Evolutionary conservation across 2,888 invertebrate species (phyloP), one percentile per base, ranked within the genome.

Genomic region (Dromius quadrimaculatus): DNA sequence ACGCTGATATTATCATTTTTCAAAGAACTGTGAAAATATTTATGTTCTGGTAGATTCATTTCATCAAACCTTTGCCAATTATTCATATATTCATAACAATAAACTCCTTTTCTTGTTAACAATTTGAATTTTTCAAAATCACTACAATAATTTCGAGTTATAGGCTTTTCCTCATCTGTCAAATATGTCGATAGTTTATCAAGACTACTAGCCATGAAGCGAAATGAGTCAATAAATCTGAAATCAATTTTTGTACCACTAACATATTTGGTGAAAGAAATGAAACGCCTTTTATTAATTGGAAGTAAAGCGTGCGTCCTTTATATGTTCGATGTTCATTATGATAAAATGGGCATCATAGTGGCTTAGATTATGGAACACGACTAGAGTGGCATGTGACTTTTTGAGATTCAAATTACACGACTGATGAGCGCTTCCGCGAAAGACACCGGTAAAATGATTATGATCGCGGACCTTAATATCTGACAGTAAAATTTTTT

Each of bases 361-460:
- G 8, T 68, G 65, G 0, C 23, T 59, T 4, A 77, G 69, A 71
- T 77, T 77, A 61, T 77, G 78, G 36, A 77, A 75, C 3, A 78
- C 61, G 0, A 78, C 66, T 0, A 78, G 78, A 13, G 79, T 72
- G 2, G 64, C 41, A 2, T 72, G 36, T 0, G 73, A 64, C 2
- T 73, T 68, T 71, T 74, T 69, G 65, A 72, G 77, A 57, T 76
- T 75, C 6, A 79, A 20, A 72, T 79, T 78, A 61, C 78, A 78
- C 5, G 2, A 19, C 2, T 72, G 41, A 41, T 77, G 76, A 3
- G 74, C 72, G 0, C 71, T 62, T 1, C 74, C 74, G 5, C 74
- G 36, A 43, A 34, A 76, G n/a, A 43, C 61, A 45, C 13, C 57
- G 0, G 76, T 75, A 8, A 75, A 47, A 62, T 78, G 77, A 66